phyloP scores from a whole-genome alignment of 1,140 invertebrate species.

The Oppia nitens region DNA sequence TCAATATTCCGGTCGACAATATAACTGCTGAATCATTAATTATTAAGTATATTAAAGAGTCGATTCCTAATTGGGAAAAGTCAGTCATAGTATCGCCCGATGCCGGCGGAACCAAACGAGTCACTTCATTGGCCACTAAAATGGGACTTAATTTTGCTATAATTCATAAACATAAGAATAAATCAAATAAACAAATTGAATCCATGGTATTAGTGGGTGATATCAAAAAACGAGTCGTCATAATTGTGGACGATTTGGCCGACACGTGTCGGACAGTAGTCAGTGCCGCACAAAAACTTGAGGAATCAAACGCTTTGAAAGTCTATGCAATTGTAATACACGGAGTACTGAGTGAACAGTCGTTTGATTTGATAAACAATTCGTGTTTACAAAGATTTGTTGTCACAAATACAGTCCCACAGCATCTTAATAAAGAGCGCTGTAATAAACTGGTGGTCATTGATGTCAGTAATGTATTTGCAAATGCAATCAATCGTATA shows the following conservation, averaged over 20 bases:
- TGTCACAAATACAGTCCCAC: constrained; percentile 97
- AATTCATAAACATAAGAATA: constrained; percentile 95
- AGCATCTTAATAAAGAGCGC: constrained; percentile 85
- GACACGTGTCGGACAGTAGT: constrained; percentile 97
- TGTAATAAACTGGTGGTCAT: constrained; percentile 86
- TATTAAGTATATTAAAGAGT: constrained; percentile 95
- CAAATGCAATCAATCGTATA: constrained; percentile 82
- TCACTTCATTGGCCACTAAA: constrained; percentile 80
- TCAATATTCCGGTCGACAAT: constrained; percentile 98
- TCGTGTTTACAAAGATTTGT: constrained; percentile 92
- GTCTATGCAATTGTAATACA: constrained; percentile 94
- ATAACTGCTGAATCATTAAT: constrained; percentile 94
- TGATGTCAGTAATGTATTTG: constrained; percentile 92
- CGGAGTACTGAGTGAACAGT: constrained; percentile 91
- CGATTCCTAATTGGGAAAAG: constrained; percentile 90
- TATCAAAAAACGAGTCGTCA: constrained; percentile 84
- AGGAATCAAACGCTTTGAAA: constrained; percentile 85
- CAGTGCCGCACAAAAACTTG: constrained; percentile 75
- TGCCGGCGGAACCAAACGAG: constrained; percentile 92
- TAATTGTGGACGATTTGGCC: constrained; percentile 96
- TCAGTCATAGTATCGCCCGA: constrained; percentile 92
- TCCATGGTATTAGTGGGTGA: constrained; percentile 95
- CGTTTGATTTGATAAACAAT: constrained; percentile 84
- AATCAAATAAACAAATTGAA: constrained; percentile 87
- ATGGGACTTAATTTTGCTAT: constrained; percentile 94